phyloP scores from a whole-genome alignment of 2,113 vertebrate genomes.

The Ophiodon elongatus region DNA sequence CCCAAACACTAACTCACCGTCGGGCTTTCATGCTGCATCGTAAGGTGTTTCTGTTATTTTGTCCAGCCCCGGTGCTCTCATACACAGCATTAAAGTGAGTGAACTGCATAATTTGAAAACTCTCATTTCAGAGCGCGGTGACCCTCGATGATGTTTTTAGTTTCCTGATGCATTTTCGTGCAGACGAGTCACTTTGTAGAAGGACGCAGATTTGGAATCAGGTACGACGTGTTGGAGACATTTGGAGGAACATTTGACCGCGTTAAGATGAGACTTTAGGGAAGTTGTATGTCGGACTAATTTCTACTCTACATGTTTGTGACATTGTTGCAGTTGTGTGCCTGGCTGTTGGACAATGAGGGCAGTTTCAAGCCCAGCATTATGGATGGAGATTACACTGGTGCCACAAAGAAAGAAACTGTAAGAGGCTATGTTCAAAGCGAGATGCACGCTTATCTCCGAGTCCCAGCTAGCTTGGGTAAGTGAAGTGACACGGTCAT shows the following conservation, averaged over 20 bases:
- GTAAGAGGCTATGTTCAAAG: constrained; percentile 64
- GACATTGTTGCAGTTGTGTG: constrained; percentile 84
- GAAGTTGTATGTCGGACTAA: background rate
- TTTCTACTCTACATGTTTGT: background rate
- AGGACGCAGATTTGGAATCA: constrained; percentile 90
- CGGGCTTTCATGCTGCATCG: background rate
- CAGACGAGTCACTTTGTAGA: constrained; percentile 90
- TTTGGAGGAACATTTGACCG: background rate
- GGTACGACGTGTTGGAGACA: constrained; percentile 75
- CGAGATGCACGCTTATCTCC: constrained; percentile 85
- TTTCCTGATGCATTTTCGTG: constrained; percentile 88
- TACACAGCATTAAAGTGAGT: background rate
- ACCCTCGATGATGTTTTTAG: constrained; percentile 88
- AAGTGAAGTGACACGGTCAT: background rate
- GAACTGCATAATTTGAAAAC: background rate
- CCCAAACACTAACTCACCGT: background rate
- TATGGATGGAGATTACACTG: background rate
- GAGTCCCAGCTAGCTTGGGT: constrained; percentile 82
- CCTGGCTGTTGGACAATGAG: constrained; percentile 89
- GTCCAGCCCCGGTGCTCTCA: background rate
- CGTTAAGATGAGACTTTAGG: background rate
- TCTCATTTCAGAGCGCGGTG: constrained; percentile 83
- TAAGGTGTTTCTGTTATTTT: constrained; percentile 1
- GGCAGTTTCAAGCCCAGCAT: constrained; percentile 76
- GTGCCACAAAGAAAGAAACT: constrained; percentile 45